phyloP scores from a whole-genome alignment of 2,797 vertebrate genomes.

The Tapera naevia region DNA sequence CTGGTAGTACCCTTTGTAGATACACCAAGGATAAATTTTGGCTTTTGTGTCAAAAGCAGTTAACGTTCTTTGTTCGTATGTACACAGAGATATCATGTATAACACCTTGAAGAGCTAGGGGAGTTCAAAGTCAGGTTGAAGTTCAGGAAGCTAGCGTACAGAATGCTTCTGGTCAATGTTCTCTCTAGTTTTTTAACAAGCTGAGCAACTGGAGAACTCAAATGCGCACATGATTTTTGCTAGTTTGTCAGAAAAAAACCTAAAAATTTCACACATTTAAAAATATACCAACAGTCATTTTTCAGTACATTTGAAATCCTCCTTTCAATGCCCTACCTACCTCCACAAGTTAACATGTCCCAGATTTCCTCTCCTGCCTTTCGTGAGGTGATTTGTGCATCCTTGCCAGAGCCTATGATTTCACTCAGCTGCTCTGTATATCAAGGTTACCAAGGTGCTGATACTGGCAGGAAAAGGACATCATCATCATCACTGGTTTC shows the following conservation, averaged over 20 bases:
- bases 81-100: neutral
- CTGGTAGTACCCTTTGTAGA: neutral
- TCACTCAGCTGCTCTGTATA: constrained; percentile 15
- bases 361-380: constrained; percentile 9
- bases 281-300: neutral
- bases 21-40: neutral
- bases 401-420: neutral
- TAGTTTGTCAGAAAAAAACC: neutral
- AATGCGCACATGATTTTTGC: neutral
- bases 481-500: neutral
- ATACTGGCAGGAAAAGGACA: neutral
- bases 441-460: neutral
- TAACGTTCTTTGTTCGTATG: neutral
- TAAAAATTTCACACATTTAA: neutral
- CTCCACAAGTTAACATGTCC: neutral
- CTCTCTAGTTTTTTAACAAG: neutral
- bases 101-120: neutral
- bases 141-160: neutral
- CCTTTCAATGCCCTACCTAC: neutral
- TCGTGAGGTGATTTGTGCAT: neutral
- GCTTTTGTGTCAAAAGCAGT: neutral
- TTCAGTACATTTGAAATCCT: neutral
- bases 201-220: neutral
- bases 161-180: neutral
- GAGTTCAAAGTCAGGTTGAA: neutral